Conservation (phyloP, 2,888 invertebrate species). For the Sinodicranocentrus sp. region DNA sequence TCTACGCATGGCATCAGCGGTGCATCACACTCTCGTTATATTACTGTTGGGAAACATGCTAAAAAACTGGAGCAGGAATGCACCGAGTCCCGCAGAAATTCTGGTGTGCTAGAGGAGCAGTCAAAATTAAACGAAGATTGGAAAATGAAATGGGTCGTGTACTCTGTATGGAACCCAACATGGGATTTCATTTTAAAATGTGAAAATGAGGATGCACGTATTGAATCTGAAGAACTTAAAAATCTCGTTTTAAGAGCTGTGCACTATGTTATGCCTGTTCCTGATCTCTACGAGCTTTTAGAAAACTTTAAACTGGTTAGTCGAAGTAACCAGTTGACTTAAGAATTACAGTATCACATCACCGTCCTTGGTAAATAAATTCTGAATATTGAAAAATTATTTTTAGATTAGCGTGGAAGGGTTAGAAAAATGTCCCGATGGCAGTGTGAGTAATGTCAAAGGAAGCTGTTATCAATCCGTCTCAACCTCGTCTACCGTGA, state of each 20-base stretch:
- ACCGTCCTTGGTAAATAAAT: no score
- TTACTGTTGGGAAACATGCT: no score
- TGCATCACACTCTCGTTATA: not conserved
- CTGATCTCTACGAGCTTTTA: no score
- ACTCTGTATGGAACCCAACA: constrained; percentile 22
- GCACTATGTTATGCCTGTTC: not conserved
- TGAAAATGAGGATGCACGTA: not conserved
- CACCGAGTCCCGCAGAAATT: not conserved
- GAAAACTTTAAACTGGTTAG: no score
- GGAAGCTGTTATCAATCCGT: no score
- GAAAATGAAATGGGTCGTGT: constrained; percentile 17
- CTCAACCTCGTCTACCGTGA: no score
- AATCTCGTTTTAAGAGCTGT: not conserved
- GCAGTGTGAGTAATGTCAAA: no score
- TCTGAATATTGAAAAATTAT: no score
- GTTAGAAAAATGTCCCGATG: no score
- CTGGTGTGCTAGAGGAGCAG: not conserved
- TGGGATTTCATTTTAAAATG: constrained; percentile 48
- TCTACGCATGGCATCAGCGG: not conserved
- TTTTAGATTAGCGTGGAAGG: no score
- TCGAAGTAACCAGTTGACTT: no score
- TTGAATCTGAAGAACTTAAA: not conserved
- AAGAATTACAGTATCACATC: no score
- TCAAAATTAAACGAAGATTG: not conserved
- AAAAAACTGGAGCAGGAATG: not conserved